Base-by-base conservation (phyloP, 2,113 vertebrate genomes). In the Xiphophorus maculatus region DNA sequence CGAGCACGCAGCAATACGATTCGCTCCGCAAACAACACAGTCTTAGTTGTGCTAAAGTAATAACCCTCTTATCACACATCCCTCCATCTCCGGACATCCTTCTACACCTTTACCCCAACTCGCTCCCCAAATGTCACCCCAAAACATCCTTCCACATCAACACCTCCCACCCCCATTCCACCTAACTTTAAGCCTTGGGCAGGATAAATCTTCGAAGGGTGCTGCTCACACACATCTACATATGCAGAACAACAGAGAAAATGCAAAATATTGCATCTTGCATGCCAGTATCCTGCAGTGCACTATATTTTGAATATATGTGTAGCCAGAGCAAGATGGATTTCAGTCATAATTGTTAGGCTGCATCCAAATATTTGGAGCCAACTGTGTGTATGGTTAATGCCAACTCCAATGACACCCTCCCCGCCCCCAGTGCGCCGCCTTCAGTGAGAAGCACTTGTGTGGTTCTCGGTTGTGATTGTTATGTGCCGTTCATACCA, bases 71-170 rank as follows among this genome's bases (percentile, higher is more conserved):
- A 89, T 84, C 86, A 85, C 74, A 61, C 12, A 71, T 71, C 66
- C 77, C 82, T 76, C 82, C 91, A 87, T 91, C 91, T 86, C 87
- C 84, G 86, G 84, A 85, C 89, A 89, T 92, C 92, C 84, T 79
- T 92, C 92, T 82, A 66, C 90, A 89, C 90, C 90, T 76, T 88
- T 70, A 88, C 84, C 85, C 86, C 75, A 19, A 75, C 79, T 77
- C 42, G 71, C 83, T 77, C 88, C 71, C 84, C 84, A 72, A 82
- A 90, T 81, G 71, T 84, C 88, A 87, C 90, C 90, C 89, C 87
- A 93, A 91, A 91, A 93, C 92, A 92, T 93, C 92, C 91, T 90
- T 92, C 89, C 87, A 71, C 86, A 89, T 93, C 92, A 91, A 80
- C 92, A 84, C 91, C 63, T 78, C 77, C 76, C 78, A 62, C 74